A percentile compares a stretch with the other conserved stretches of the same genome.
Conservation (phyloP, 2,113 vertebrate species). For the Lagopus leucura region DNA sequence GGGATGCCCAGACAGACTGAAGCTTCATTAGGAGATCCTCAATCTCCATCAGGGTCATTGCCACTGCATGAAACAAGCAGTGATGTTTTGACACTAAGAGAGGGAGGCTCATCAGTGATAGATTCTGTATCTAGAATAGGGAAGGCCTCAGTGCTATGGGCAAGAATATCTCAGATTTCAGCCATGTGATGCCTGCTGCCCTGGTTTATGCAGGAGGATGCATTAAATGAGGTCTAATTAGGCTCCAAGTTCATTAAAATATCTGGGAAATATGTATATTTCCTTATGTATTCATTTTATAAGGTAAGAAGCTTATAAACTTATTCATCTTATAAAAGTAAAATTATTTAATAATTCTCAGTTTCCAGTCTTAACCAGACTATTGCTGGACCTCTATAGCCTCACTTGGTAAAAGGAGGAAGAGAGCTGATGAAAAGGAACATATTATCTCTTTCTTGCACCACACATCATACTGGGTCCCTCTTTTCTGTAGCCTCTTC, state of each 20-base stretch:
- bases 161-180: neutral
- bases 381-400: neutral
- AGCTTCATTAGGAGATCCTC: neutral
- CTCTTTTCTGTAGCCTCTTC: neutral
- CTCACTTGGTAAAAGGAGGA: neutral
- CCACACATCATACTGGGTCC: neutral
- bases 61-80: neutral
- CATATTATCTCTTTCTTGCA: neutral
- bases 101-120: accelerated
- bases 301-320: neutral
- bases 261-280: neutral
- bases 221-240: neutral
- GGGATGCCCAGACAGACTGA: neutral
- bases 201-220: neutral
- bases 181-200: neutral
- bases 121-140: neutral
- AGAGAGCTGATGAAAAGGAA: neutral
- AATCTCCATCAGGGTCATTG: neutral
- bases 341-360: neutral
- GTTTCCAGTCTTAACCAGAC: neutral
- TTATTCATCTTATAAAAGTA: too few relatives aligned
- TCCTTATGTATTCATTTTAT: neutral
- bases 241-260: neutral
- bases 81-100: neutral
- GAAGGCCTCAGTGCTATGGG: neutral